Base-by-base conservation (phyloP, 2,797 vertebrate genomes). In the Leucoraja ocellata region DNA sequence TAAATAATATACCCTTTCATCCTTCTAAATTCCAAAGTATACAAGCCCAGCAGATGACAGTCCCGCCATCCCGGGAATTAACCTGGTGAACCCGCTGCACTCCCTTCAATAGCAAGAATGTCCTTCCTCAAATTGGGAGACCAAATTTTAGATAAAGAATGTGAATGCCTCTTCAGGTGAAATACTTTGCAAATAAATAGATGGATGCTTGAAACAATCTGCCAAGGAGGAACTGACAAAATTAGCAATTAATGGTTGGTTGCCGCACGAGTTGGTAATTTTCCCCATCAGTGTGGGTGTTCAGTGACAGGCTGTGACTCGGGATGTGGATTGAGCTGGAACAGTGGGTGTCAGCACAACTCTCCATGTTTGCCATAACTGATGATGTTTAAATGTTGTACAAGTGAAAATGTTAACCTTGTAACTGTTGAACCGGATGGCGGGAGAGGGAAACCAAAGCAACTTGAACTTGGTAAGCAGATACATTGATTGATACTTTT, bases 251-350 rank as follows among this genome's bases (percentile, higher is more conserved):
- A 65, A 65, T 32, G 61, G 28, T 0, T 88, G 61, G 84, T 88
- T 88, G 36, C 61, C 7, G 18, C 65, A 32, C 61, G 61, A 88
- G 84, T n/a, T 18, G 14, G 14, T 88, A 65, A 88, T 88, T 88
- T 88, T 63, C 61, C n/a, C 61, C 61, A 65, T 32, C 84, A 88
- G 61, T 65, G 84, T 88, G 84, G 84, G 84, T 65, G 61, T 36
- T 65, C 21, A 65, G 28, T 88, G 61, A 36, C 61, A 88, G 61
- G 5, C 84, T 32, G 61, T 65, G 84, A 88, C 84, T 88, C 61
- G 18, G 84, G 84, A 32, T 18, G 14, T 65, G 84, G n/a, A 86
- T 32, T 65, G 84, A 7, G 28, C 61, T 65, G n/a, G 84, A 65
- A n/a, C 84, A 68, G 84, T 32, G 32, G 5, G 28, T 68, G 84